Evolutionary conservation across 1,140 invertebrate species (phyloP), one percentile per base, ranked within the genome.

Genomic region (Drosophila bifasciata): DNA sequence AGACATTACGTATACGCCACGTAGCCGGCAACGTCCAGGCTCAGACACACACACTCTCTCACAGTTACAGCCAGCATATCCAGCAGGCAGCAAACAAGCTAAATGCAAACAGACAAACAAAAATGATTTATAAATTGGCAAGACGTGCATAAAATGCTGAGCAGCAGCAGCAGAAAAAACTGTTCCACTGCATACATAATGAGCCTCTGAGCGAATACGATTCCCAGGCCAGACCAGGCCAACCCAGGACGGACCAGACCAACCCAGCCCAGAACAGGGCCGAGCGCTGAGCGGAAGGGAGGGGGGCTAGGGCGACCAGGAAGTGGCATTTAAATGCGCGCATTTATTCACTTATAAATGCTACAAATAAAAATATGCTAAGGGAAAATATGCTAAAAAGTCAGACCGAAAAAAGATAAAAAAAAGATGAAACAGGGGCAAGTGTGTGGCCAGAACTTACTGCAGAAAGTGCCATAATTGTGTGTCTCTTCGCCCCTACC

Each of bases 121-220:
- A 85, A 85, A 88, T 88, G 83, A 88, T 88, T 88, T 88, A 88
- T 88, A 88, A 88, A 88, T 88, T 88, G 84, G 83, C 79, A 83
- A 77, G 71, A 88, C 83, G 83, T 88, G 83, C 79, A 88, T 88
- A 88, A 88, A 88, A 88, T 88, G 74, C 75, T 88, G 79, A 89
- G 70, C 71, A 88, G 60, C 44, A 72, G 25, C 32, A 59, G 48
- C 15, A 44, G 41, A 39, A 43, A 86, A 88, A 88, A 83, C 62
- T 64, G 57, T 85, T 88, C 81, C 78, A 88, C 81, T 88, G 83
- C 83, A 88, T 88, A 88, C 84, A 61, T 83, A 88, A 88, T 88
- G 75, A 88, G 84, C 39, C 81, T 70, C 44, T 19, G 28, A 69
- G 41, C 49, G 41, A 46, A 49, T 68, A 57, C 62, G 68, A 72